Evolutionary conservation across 2,113 vertebrate species (phyloP).

Genomic region (Zosterops hypoxanthus): DNA sequence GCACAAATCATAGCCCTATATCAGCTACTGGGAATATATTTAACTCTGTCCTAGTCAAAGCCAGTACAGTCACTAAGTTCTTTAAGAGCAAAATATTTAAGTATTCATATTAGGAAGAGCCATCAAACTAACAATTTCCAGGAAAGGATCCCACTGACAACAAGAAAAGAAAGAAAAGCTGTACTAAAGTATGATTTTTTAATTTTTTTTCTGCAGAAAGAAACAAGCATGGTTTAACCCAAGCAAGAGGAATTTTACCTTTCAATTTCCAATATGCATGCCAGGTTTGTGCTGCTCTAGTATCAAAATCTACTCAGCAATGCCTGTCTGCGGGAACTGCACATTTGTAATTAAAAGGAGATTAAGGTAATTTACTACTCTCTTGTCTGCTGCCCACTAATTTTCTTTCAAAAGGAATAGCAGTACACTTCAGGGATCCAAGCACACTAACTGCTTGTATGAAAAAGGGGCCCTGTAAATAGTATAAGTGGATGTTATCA

Average conservation of each 20-base stretch:
- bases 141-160: background rate
- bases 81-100: background rate
- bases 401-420: slow-evolving; percentile 16
- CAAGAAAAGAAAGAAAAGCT: background rate
- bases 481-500: background rate
- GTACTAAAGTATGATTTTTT: background rate
- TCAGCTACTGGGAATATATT: background rate
- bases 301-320: background rate
- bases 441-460: background rate
- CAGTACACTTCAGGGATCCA: background rate
- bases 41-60: background rate
- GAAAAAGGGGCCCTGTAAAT: background rate
- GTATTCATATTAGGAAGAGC: background rate
- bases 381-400: background rate
- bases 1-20: background rate
- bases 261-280: background rate
- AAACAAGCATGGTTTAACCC: rapidly evolving
- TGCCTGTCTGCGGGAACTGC: background rate
- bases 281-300: background rate
- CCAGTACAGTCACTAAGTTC: background rate
- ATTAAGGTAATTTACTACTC: slow-evolving; percentile 35
- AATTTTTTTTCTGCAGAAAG: background rate
- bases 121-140: background rate
- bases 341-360: slow-evolving; percentile 37
- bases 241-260: background rate